Conservation (phyloP, 2,113 vertebrate genomes). For the Polypterus senegalus region DNA sequence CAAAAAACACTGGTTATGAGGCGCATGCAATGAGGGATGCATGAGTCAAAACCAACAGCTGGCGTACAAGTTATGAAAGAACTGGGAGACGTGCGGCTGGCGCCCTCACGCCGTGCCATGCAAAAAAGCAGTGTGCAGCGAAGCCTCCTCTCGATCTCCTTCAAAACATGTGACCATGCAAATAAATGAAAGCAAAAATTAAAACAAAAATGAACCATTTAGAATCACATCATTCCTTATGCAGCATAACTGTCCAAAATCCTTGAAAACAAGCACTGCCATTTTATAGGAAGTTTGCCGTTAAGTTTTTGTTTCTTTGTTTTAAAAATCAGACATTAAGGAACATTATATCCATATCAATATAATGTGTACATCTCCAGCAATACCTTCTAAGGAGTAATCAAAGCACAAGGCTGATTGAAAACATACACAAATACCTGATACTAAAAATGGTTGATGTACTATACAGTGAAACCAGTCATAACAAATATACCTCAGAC, state of each 20-base stretch:
- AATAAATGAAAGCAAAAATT: no score
- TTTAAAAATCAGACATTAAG: no score
- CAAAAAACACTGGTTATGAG: conserved; percentile 76
- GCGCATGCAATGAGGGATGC: conserved; percentile 87
- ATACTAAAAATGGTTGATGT: no score
- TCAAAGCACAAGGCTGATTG: no score
- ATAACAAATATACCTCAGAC: no score
- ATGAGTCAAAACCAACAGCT: conserved; percentile 72
- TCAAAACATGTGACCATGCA: conserved; percentile 1
- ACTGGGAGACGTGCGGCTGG: conserved; percentile 48
- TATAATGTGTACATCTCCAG: no score
- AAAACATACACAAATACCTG: no score
- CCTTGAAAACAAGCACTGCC: conserved; percentile 22
- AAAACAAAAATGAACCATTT: conserved; percentile 19
- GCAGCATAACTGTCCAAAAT: no score
- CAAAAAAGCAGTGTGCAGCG: conserved; percentile 47
- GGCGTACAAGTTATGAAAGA: conserved; percentile 58
- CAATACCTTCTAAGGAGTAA: no score
- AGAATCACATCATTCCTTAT: conserved; percentile 30
- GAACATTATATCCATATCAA: no score
- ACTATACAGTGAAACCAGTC: no score
- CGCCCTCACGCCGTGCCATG: conserved; percentile 54
- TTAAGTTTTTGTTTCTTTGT: no score
- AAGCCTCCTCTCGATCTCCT: conserved; percentile 17
- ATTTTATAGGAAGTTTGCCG: conserved; percentile 21